Base-by-base conservation (phyloP, 2,888 invertebrate species). In the Epirrhoe tristata region DNA sequence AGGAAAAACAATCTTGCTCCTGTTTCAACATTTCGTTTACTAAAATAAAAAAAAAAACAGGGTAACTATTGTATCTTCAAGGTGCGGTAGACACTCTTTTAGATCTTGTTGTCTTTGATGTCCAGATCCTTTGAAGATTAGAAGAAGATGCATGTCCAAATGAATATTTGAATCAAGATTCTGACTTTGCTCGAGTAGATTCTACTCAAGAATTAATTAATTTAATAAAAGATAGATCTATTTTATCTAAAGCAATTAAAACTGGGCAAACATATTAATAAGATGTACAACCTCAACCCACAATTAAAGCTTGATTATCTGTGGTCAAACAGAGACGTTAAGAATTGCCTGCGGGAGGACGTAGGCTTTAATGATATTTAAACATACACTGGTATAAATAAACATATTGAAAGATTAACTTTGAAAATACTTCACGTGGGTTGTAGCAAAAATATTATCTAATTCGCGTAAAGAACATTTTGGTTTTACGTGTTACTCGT, bases 301-400 rank as follows among this genome's bases (percentile, higher is more conserved):
- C 77, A 82, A 83, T 85, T 85, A 85, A 81, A 84, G 80, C 69
- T 77, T 77, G 78, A 70, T 81, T 79, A 83, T 82, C 76, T 70
- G 75, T 80, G 78, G 80, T 84, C 78, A 78, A 81, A 85, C 78
- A 80, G 78, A 86, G 85, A 85, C 81, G 83, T 86, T 84, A 86
- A 78, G 74, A 69, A 63, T 75, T 58, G 81, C 81, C 80, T 72
- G 60, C 61, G 75, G 81, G 72, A 66, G 69, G 65, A 60, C 63
- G 69, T 69, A 24, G 60, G 55, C 68, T 72, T 53, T 71, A 65
- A 60, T 61, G 39, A 31, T 63, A 39, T 43, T 56, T 51, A 43
- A 32, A 10, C 12, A 46, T n/a, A 14, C 46, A 14, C 10, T 14
- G 2, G 10, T 2, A 43, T 36, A 6, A 2, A 36, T 2, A 8